Evolutionary conservation across 2,113 vertebrate species (phyloP).

Genomic region (Ifrita kowaldi): DNA sequence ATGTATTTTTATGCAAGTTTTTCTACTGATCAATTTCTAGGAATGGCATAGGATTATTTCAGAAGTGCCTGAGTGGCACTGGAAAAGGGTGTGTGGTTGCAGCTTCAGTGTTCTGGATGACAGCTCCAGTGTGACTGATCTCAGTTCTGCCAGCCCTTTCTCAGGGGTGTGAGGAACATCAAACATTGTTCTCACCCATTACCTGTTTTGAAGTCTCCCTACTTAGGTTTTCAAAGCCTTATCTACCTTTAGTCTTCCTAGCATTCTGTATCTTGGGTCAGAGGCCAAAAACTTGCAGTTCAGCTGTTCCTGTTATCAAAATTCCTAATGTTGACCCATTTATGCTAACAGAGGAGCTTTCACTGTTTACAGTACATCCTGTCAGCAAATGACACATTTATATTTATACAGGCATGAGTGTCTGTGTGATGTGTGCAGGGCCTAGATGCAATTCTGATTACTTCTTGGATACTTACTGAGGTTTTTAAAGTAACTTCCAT

Average conservation of each 20-base stretch:
- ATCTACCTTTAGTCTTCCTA: neutral
- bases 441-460: neutral
- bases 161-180: neutral
- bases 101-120: neutral
- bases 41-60: neutral
- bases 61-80: neutral
- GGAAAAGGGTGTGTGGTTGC: neutral
- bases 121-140: neutral
- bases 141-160: neutral
- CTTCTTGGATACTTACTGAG: neutral
- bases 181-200: neutral
- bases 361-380: neutral
- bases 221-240: neutral
- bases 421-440: neutral
- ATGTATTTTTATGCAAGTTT: neutral
- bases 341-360: neutral
- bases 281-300: neutral
- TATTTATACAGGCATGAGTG: neutral
- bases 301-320: neutral
- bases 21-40: neutral
- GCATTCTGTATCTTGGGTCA: neutral
- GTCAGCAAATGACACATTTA: neutral
- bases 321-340: neutral
- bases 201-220: neutral
- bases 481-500: neutral